Evolutionary conservation across 1,140 invertebrate genomes (phyloP).

Genomic region (Euwallacea similis): DNA sequence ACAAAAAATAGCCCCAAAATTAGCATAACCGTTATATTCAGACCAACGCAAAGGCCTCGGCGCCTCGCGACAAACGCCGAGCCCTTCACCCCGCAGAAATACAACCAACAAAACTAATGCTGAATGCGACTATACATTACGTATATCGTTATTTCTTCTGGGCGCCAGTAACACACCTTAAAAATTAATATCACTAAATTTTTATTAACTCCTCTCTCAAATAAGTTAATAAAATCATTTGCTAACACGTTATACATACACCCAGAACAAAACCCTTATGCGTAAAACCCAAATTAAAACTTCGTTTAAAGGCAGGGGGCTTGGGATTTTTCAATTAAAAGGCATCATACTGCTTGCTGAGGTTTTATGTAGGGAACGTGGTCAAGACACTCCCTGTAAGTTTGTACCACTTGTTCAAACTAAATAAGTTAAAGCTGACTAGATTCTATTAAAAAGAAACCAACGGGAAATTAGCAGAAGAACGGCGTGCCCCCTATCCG

Average conservation of each 20-base stretch:
- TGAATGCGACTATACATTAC: background rate
- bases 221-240: constrained; percentile 32
- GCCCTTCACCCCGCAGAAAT: too few species aligned
- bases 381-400: background rate
- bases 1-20: constrained; percentile 32
- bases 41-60: background rate
- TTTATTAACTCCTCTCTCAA: constrained; percentile 32
- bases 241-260: constrained; percentile 29
- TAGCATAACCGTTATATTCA: constrained; percentile 3
- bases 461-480: background rate
- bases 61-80: background rate
- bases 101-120: background rate
- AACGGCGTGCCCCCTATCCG: too few species aligned
- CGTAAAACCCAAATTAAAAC: background rate
- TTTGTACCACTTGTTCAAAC: background rate
- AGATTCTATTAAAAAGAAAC: constrained; percentile 16
- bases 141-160: constrained; percentile 10
- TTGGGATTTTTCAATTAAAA: too few species aligned
- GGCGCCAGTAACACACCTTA: constrained; percentile 32
- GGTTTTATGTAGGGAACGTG: too few species aligned
- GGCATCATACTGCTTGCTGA: too few species aligned
- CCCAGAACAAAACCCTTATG: constrained; percentile 16
- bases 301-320: too few species aligned
- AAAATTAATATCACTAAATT: constrained; percentile 36
- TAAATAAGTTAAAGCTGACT: constrained; percentile 25